phyloP scores from a whole-genome alignment of 2,888 invertebrate genomes.

The Dastarcus helophoroides region DNA sequence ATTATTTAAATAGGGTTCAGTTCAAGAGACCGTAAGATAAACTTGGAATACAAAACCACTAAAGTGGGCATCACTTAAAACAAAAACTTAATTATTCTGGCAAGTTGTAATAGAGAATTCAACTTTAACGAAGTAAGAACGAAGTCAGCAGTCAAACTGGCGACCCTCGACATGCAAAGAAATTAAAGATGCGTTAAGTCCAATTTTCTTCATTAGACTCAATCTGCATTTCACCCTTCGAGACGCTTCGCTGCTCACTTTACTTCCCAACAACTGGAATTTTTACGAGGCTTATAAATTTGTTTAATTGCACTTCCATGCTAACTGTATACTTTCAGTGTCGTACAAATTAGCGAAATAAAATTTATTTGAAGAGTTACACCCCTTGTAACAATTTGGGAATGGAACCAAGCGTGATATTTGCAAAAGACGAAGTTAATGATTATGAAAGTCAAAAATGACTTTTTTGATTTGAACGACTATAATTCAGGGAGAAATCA shows the following conservation, averaged over 20 bases:
- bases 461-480: too few relatives aligned
- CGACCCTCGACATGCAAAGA: slow-evolving; percentile 18
- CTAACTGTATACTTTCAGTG: slow-evolving; percentile 19
- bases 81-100: slow-evolving; percentile 19
- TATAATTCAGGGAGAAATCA: too few relatives aligned
- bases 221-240: slow-evolving; percentile 33
- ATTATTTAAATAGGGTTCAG: too few relatives aligned
- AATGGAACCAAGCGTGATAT: too few relatives aligned
- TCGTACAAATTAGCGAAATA: slow-evolving; percentile 9
- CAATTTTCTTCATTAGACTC: slow-evolving; percentile 37
- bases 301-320: slow-evolving; percentile 37
- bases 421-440: too few relatives aligned
- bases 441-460: too few relatives aligned
- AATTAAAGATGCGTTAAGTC: slow-evolving; percentile 38
- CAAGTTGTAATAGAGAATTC: slow-evolving; percentile 25
- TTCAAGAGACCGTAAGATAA: too few relatives aligned
- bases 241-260: slow-evolving; percentile 15
- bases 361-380: too few relatives aligned
- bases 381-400: too few relatives aligned
- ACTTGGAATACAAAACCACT: too few relatives aligned
- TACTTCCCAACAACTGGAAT: slow-evolving; percentile 28
- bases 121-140: slow-evolving; percentile 21
- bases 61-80: too few relatives aligned
- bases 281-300: slow-evolving; percentile 38
- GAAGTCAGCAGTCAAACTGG: slow-evolving; percentile 16